Evolutionary conservation across 2,888 invertebrate genomes (phyloP), one percentile per base, ranked within the genome.

Genomic region (Colletes collaris): DNA sequence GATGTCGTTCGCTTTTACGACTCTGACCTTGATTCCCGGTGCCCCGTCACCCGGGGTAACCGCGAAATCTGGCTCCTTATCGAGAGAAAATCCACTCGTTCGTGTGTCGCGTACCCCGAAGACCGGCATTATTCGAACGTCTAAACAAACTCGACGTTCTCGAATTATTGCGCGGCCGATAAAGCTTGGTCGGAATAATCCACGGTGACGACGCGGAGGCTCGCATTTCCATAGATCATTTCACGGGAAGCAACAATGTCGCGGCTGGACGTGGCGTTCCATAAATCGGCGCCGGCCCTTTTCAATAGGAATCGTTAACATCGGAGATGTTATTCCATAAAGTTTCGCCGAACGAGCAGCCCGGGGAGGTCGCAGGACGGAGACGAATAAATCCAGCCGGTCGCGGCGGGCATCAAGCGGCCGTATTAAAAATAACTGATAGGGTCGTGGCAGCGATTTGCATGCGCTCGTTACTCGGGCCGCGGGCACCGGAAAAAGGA

Each of bases 11-110:
- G 73, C 75, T 86, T 89, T 89, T 87, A 90, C 88, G 86, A 85
- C 85, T 84, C 76, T 88, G 89, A 87, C 91, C 91, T 90, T 90
- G 90, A 90, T 88, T 81, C 81, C 60, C 58, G 27, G 67, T 59
- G 67, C 52, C 76, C 67, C 82, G 74, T 82, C 82, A 81, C 79
- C 69, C 60, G 64, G 76, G 80, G 68, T 84, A 84, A 81, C 73
- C 80, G 76, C 79, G 76, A 76, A 82, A 81, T 72, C 77, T 72
- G 66, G 44, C 49, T 35, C 64, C 52, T 82, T 19, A 19, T 44
- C 60, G 13, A 40, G 60, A 19, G 10, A 0, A 4, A 52, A 52
- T 16, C 7, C 6, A 40, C 40, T 27, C 27, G 27, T 16, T 0
- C 16, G 16, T 16, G 16, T 27, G 27, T 27, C 27, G 27, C 27